Base-by-base conservation (phyloP, 2,888 invertebrate species). In the Allacma fusca region DNA sequence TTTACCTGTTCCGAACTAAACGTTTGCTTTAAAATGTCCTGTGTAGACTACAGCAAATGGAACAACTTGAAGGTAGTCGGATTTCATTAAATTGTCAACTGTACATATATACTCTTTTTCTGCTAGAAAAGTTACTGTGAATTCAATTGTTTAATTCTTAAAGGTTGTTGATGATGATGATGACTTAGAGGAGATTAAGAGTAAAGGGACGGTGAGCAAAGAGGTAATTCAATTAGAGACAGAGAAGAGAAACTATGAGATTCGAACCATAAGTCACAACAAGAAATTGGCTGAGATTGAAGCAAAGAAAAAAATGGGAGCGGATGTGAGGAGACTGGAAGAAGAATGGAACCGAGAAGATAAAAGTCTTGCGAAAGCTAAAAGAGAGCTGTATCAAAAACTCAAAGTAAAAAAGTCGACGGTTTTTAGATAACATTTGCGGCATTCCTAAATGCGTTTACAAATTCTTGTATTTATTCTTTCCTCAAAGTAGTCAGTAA, bases 81-180 rank as follows among this genome's bases (percentile, higher is more conserved):
- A n/a, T n/a, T n/a, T 40, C 13, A 40, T 40, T 13, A 9, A 9
- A 40, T 13, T 40, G 5, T 13, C 40, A 40, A 40, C 40, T 40
- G 7, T 9, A 9, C 7, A 5, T 40, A 40, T 5, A 13, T 9
- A 40, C 13, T 40, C 13, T 40, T 5, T 9, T 40, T 40, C 7
- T 40, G 13, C 5, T 9, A 40, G 40, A 5, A 5, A 40, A 40
- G 13, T 5, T 40, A 40, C 13, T 40, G 40, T 40, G 5, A 40
- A 40, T 40, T 40, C 5, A 40, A 5, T 40, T 5, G 40, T 40
- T 5, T 40, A 40, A 9, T 40, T 40, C 7, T 40, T 40, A 40
- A 79, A 98, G 97, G 95, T 99, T 86, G 99, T 98, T 28, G 99
- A 99, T 87, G 99, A 99, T 89, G 99, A 99, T 89, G 99, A 99